phyloP scores from a whole-genome alignment of 2,113 vertebrate species.

The Labeo rohita region DNA sequence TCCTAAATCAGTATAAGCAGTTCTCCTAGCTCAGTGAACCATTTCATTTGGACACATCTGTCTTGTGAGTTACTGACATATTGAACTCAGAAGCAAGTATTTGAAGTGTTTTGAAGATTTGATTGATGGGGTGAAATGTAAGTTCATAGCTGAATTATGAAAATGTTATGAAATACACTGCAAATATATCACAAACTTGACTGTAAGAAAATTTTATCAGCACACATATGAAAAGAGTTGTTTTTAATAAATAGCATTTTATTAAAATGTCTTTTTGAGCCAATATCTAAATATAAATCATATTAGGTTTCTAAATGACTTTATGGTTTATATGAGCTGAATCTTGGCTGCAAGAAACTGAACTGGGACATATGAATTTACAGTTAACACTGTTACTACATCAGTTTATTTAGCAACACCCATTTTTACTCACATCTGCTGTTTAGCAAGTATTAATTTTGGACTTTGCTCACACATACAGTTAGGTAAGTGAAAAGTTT shows the following conservation, averaged over 20 bases:
- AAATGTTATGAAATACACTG: background rate
- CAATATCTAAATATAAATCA: background rate
- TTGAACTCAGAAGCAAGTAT: background rate
- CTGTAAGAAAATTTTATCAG: background rate
- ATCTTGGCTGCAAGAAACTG: background rate
- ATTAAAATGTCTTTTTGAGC: background rate
- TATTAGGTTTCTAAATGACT: background rate
- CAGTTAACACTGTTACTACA: background rate
- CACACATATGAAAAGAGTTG: background rate
- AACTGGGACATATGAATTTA: background rate
- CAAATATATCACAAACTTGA: background rate
- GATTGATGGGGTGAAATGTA: background rate
- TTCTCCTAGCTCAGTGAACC: background rate
- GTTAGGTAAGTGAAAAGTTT: background rate
- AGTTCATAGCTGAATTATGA: background rate
- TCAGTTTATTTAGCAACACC: no score
- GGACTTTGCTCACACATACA: slow-evolving; percentile 4
- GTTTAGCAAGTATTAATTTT: background rate
- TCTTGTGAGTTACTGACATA: background rate
- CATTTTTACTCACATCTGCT: background rate
- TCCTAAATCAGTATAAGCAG: background rate
- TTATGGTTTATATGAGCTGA: background rate
- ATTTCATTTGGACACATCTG: background rate
- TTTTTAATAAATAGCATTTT: background rate
- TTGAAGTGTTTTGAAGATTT: background rate